Evolutionary conservation across 1,140 invertebrate species (phyloP).

Genomic region (Lordiphosa mommai): DNA sequence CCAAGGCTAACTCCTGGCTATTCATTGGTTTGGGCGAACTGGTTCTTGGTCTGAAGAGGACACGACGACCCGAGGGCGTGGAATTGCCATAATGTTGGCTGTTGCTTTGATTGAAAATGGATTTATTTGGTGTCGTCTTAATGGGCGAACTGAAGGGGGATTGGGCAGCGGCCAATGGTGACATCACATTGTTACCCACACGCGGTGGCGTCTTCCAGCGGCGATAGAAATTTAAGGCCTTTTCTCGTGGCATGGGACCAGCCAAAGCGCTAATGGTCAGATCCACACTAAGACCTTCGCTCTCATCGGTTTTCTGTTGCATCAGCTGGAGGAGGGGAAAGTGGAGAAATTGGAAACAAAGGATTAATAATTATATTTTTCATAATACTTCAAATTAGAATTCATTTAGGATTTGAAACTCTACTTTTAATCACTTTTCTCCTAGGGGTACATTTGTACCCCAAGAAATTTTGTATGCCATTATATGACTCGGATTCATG

Average conservation of each 20-base stretch:
- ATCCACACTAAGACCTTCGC: conserved; percentile 84
- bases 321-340: conserved; percentile 80
- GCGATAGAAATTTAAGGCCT: conserved; percentile 87
- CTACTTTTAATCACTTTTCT: too few species aligned
- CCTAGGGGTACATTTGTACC: too few species aligned
- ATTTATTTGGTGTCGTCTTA: conserved; percentile 35
- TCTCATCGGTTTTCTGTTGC: conserved; percentile 67
- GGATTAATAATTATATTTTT: background rate
- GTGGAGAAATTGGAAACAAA: background rate
- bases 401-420: too few species aligned
- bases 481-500: too few species aligned
- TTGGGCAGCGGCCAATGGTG: conserved; percentile 29
- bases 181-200: conserved; percentile 33
- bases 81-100: conserved; percentile 10
- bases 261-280: conserved; percentile 90
- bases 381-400: too few species aligned
- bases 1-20: conserved; percentile 9
- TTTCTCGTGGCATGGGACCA: conserved; percentile 89
- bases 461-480: too few species aligned
- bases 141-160: conserved; percentile 51
- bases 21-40: conserved; percentile 13
- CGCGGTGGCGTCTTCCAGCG: conserved; percentile 91
- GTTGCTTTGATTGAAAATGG: conserved; percentile 17
- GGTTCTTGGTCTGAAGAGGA: conserved; percentile 20
- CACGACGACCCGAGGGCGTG: background rate